Conservation (phyloP, 1,140 invertebrate genomes). For the Octopus bimaculoides region DNA sequence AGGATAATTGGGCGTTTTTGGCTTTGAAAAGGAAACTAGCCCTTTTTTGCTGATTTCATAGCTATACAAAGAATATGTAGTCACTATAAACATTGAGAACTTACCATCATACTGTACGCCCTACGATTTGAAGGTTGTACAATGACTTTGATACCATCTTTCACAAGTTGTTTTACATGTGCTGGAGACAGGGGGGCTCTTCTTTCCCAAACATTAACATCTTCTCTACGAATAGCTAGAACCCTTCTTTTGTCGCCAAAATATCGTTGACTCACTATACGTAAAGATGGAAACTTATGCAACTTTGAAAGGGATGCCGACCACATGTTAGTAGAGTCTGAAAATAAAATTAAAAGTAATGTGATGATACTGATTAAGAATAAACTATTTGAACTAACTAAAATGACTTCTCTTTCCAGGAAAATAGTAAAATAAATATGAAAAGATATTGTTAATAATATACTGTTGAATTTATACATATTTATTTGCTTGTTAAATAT, state of each 20-base stretch:
- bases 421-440: no score
- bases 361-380: no score
- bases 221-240: slow-evolving; percentile 70
- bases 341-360: not conserved
- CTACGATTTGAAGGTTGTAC: slow-evolving; percentile 97
- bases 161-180: slow-evolving; percentile 84
- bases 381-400: no score
- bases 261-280: not conserved
- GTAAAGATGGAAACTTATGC: not conserved
- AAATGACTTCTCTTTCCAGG: no score
- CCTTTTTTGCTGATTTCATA: no score
- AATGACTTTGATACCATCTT: slow-evolving; percentile 85
- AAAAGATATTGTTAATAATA: no score
- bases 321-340: not conserved
- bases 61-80: no score
- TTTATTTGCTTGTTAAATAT: no score
- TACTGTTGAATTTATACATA: no score
- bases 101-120: slow-evolving; percentile 91
- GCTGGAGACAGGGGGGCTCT: slow-evolving; percentile 88
- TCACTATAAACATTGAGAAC: no score
- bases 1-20: no score
- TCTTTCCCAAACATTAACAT: slow-evolving; percentile 97
- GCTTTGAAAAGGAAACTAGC: no score
- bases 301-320: not conserved
- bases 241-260: slow-evolving; percentile 16